Conservation (phyloP, 2,888 invertebrate species). For the Colletes collaris region DNA sequence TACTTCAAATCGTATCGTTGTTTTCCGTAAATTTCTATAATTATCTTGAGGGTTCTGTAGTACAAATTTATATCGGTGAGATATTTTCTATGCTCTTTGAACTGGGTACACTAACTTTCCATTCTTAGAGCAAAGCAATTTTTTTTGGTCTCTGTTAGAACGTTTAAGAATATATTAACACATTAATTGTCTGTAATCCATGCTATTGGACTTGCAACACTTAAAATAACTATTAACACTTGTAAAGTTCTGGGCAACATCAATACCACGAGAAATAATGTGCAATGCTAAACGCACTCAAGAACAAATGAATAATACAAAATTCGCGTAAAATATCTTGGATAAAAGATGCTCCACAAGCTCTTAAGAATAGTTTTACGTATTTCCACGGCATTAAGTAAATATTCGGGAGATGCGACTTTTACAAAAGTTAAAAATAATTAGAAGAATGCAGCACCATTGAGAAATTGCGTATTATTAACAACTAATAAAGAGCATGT, state of each 20-base stretch:
- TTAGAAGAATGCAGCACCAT: slow-evolving; percentile 32
- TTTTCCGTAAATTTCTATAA: neutral
- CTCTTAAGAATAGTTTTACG: too few relatives aligned
- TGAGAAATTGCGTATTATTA: slow-evolving; percentile 34
- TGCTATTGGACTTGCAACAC: neutral
- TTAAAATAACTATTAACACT: too few relatives aligned
- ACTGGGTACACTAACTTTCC: slow-evolving; percentile 4
- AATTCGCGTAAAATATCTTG: too few relatives aligned
- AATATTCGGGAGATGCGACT: neutral
- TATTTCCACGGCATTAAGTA: neutral
- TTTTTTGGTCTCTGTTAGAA: neutral
- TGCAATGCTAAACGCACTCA: too few relatives aligned
- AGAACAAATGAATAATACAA: too few relatives aligned
- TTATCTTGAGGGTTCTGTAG: neutral
- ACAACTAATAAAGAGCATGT: slow-evolving; percentile 3
- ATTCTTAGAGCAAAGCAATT: neutral
- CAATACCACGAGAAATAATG: too few relatives aligned
- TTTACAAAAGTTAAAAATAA: slow-evolving; percentile 35
- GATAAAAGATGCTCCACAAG: too few relatives aligned
- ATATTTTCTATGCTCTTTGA: neutral
- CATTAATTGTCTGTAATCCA: neutral
- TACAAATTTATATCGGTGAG: neutral
- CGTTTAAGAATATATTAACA: neutral
- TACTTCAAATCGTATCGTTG: neutral
- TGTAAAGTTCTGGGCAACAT: too few relatives aligned